These are phyloP conservation scores for Ophion slaviceki DNA, from an alignment of 2,888 invertebrate species.

Conservation along the genomic window DNA sequence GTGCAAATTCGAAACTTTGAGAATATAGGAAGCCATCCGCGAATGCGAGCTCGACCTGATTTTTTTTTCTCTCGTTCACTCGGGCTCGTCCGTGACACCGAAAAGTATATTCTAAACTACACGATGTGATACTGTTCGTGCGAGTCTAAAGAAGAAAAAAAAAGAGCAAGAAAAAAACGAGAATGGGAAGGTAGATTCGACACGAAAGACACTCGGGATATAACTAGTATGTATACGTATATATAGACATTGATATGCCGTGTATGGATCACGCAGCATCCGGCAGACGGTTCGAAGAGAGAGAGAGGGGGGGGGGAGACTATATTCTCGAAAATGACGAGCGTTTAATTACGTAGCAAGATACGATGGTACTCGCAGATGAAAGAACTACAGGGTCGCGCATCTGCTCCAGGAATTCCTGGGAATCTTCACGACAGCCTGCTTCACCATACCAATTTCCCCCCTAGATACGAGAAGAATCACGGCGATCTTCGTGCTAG, in stretches of 20 bases:
- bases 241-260: slow-evolving; percentile 11
- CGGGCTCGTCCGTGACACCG: slow-evolving; percentile 43
- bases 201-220: slow-evolving; percentile 56
- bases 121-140: slow-evolving; percentile 56
- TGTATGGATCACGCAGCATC: slow-evolving; percentile 27
- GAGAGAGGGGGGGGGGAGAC: slow-evolving; percentile 18
- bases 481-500: slow-evolving; percentile 55
- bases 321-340: slow-evolving; percentile 59
- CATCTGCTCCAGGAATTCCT: slow-evolving; percentile 46
- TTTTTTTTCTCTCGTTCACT: slow-evolving; percentile 38
- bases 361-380: slow-evolving; percentile 59
- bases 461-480: slow-evolving; percentile 14
- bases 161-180: not conserved
- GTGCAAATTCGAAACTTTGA: too few relatives aligned
- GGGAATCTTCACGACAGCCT: slow-evolving; percentile 57
- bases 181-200: slow-evolving; percentile 46
- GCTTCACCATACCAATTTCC: slow-evolving; percentile 1
- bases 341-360: slow-evolving; percentile 63
- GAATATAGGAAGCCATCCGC: slow-evolving; percentile 19
- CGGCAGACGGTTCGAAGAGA: slow-evolving; percentile 29
- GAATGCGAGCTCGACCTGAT: slow-evolving; percentile 47
- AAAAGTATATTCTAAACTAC: slow-evolving; percentile 43
- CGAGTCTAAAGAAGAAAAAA: slow-evolving; percentile 26
- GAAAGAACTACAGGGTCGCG: slow-evolving; percentile 46
- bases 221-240: slow-evolving; percentile 32